These are phyloP conservation scores for Catharus bicknelli DNA, from an alignment of 2,113 vertebrate genomes.

Conservation along the genomic window DNA sequence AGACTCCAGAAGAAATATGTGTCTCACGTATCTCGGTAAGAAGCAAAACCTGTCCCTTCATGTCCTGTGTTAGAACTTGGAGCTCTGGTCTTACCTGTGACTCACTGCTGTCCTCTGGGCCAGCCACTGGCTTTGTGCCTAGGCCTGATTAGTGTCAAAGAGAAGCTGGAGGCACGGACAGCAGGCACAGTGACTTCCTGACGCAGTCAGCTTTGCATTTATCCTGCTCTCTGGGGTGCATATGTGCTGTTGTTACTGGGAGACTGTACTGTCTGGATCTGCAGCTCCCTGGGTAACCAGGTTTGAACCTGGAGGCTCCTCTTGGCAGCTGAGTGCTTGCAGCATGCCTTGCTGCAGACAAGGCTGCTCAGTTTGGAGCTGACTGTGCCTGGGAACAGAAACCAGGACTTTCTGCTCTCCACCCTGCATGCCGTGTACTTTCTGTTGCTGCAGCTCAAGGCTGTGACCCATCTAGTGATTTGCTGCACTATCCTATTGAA, in stretches of 20 bases:
- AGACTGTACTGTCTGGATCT: background rate
- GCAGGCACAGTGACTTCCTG: background rate
- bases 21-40: constrained; percentile 91
- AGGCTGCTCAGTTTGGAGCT: background rate
- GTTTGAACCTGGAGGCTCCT: background rate
- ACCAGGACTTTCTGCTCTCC: background rate
- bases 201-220: background rate
- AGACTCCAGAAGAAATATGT: constrained; percentile 97
- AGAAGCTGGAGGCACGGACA: background rate
- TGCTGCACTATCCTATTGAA: background rate
- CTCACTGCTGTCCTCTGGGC: background rate
- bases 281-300: background rate
- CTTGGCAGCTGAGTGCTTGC: background rate
- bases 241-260: background rate
- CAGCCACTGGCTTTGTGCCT: background rate
- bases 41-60: background rate
- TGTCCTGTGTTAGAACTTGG: background rate
- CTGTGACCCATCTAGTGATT: background rate
- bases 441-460: background rate
- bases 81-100: background rate
- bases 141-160: background rate
- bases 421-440: background rate
- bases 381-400: background rate
- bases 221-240: background rate
- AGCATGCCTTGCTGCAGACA: background rate